phyloP scores from a whole-genome alignment of 2,113 vertebrate species.

The Bambusicola thoracicus region DNA sequence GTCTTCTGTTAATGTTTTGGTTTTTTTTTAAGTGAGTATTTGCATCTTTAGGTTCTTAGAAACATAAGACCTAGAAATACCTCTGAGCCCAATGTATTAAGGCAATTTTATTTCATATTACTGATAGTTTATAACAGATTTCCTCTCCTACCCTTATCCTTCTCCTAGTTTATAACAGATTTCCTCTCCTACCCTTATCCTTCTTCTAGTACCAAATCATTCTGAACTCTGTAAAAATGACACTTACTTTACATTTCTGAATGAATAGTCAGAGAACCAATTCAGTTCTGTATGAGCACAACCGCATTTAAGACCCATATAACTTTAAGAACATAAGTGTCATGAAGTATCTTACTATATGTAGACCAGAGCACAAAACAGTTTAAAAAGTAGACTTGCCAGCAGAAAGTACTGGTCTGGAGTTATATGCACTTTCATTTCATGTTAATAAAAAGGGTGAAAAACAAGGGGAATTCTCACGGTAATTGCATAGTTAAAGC shows the following conservation, averaged over 20 bases:
- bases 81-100: background rate
- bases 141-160: background rate
- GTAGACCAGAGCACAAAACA: background rate
- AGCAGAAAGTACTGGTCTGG: background rate
- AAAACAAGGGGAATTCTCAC: background rate
- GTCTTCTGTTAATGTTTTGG: background rate
- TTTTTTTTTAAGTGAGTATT: background rate
- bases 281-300: background rate
- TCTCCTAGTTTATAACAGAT: background rate
- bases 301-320: background rate
- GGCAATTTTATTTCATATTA: background rate
- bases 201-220: background rate
- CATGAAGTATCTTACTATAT: background rate
- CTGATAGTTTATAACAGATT: background rate
- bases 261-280: background rate
- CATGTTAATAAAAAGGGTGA: background rate
- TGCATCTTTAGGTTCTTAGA: background rate
- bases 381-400: background rate
- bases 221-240: background rate
- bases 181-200: background rate
- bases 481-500: background rate
- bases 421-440: background rate
- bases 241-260: background rate
- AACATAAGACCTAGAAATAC: background rate
- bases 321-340: background rate